Percentiles rank a stretch among this genome's conserved stretches.
These are phyloP conservation scores for Hermodice carunculata DNA, from an alignment of 2,888 invertebrate genomes.

Conservation along the genomic window DNA sequence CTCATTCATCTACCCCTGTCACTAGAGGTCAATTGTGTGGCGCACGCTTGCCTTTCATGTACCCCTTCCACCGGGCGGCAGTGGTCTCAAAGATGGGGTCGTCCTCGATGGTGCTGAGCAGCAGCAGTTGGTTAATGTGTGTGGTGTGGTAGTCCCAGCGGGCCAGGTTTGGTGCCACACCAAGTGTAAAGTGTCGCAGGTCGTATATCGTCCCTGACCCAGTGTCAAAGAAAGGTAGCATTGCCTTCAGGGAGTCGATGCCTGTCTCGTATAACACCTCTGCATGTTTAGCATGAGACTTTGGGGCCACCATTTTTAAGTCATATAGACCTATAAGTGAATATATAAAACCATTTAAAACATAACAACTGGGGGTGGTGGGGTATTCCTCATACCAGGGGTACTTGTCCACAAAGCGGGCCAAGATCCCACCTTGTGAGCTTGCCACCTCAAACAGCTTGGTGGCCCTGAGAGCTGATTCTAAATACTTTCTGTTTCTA, in stretches of 20 bases:
- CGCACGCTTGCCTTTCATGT: constrained; percentile 94
- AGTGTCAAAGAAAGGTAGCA: constrained; percentile 93
- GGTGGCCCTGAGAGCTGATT: constrained; percentile 84
- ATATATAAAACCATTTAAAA: constrained; percentile 98
- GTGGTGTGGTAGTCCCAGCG: constrained; percentile 99
- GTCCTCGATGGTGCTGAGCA: constrained; percentile 83
- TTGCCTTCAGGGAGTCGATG: constrained; percentile 82
- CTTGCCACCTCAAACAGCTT: constrained; percentile 76
- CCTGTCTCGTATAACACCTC: constrained; percentile 56
- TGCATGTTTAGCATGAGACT: constrained; percentile 73
- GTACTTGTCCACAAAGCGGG: constrained; percentile 83
- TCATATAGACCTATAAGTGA: constrained; percentile 96
- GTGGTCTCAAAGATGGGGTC: constrained; percentile 86
- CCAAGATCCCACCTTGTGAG: constrained; percentile 58
- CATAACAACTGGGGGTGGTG: constrained; percentile 89
- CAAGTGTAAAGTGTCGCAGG: constrained; percentile 86
- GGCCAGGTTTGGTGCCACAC: constrained; percentile 87
- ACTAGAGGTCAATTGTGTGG: constrained; percentile 98
- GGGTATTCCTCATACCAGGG: constrained; percentile 99
- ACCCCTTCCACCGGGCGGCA: constrained; percentile 93
- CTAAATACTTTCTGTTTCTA: constrained; percentile 79
- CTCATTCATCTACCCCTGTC: too few species aligned
- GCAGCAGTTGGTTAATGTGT: constrained; percentile 89
- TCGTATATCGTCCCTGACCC: constrained; percentile 96
- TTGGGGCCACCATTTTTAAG: constrained; percentile 81